phyloP scores from a whole-genome alignment of 2,888 invertebrate genomes.

The Campoplex nolae region DNA sequence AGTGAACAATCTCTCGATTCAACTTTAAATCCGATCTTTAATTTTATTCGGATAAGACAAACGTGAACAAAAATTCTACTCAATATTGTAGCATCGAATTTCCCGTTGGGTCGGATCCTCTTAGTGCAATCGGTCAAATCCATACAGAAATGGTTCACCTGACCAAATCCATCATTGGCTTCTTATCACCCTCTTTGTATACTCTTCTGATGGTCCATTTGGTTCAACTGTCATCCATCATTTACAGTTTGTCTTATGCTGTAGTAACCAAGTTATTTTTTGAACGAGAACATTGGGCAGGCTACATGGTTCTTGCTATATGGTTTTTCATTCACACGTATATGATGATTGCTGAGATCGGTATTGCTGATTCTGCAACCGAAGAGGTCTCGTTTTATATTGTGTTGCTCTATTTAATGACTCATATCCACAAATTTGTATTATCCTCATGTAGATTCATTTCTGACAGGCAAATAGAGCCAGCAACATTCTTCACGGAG shows the following conservation, averaged over 20 bases:
- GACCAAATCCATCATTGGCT: constrained; percentile 10
- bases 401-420: neutral
- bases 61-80: neutral
- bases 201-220: constrained; percentile 14
- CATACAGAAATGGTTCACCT: constrained; percentile 42
- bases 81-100: constrained; percentile 17
- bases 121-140: constrained; percentile 6
- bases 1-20: neutral
- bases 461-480: constrained; percentile 54
- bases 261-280: neutral
- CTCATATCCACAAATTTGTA: neutral
- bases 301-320: neutral
- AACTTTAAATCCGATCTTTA: neutral
- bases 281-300: neutral
- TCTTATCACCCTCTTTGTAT: constrained; percentile 31
- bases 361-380: constrained; percentile 46
- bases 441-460: neutral
- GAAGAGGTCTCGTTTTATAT: constrained; percentile 31
- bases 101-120: neutral
- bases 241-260: constrained; percentile 15
- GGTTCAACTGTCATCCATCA: neutral
- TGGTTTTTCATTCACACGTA: constrained; percentile 49
- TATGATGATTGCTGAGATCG: constrained; percentile 44
- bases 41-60: neutral
- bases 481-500: constrained; percentile 49